These are phyloP conservation scores for Aphidius ervi DNA, from an alignment of 1,140 invertebrate species.

Conservation along the genomic window DNA sequence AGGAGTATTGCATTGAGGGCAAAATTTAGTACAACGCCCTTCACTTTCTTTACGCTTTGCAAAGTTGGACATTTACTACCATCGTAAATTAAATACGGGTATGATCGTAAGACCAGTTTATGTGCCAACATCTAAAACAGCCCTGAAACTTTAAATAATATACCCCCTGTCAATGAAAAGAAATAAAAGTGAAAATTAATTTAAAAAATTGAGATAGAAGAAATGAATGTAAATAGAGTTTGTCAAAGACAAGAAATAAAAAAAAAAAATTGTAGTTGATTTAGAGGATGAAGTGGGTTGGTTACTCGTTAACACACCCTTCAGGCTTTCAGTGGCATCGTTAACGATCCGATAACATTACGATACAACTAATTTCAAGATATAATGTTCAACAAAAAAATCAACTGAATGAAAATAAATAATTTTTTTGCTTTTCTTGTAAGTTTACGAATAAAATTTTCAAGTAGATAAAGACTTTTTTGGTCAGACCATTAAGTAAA, in stretches of 20 bases:
- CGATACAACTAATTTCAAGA: conserved; percentile 22
- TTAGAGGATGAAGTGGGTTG: too few species aligned
- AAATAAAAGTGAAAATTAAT: background rate
- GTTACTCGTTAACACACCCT: conserved; percentile 5
- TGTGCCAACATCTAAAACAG: conserved; percentile 12
- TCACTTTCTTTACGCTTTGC: conserved; percentile 18
- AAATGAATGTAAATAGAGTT: too few species aligned
- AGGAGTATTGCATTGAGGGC: background rate
- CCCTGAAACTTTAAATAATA: too few species aligned
- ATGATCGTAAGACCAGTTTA: conserved; percentile 25
- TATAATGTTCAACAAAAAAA: background rate
- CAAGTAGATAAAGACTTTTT: too few species aligned
- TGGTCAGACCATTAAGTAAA: background rate
- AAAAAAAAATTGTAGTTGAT: too few species aligned
- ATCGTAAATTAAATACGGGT: conserved; percentile 29
- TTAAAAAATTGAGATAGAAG: too few species aligned
- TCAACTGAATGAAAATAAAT: too few species aligned
- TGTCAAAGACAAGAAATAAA: too few species aligned
- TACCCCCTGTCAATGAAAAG: too few species aligned
- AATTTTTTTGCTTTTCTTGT: too few species aligned
- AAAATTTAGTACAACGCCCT: conserved; percentile 6
- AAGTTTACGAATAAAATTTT: too few species aligned
- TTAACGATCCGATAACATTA: conserved; percentile 26
- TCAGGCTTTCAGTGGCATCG: background rate
- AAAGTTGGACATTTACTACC: conserved; percentile 27